A percentile compares a stretch with the other conserved stretches of the same genome.
These are phyloP conservation scores for Sinocyclocheilus grahami DNA, from an alignment of 2,113 vertebrate genomes.

Conservation along the genomic window DNA sequence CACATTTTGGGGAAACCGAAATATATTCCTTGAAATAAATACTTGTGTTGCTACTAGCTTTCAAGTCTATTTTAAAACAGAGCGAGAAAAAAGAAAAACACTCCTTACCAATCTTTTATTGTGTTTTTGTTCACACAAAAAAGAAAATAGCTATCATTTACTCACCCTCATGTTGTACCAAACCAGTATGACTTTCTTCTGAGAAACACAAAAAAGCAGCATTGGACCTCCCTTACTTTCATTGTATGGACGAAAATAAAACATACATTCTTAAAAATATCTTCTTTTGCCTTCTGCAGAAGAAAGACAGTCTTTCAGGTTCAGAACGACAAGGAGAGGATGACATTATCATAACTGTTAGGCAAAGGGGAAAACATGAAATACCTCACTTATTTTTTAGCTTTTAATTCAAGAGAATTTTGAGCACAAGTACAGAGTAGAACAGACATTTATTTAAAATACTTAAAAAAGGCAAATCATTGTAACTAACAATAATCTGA, in stretches of 20 bases:
- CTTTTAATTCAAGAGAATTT: slow-evolving; percentile 26
- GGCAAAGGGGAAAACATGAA: not conserved
- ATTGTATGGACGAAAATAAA: not conserved
- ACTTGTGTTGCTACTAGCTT: not conserved
- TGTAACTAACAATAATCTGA: not conserved
- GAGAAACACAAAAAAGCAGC: not conserved
- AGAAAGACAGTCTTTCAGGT: not conserved
- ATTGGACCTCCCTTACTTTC: not conserved
- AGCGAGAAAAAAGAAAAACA: not conserved
- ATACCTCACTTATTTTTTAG: not conserved
- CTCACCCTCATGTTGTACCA: not conserved
- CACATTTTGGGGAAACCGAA: not conserved
- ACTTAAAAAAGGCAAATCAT: slow-evolving; percentile 17
- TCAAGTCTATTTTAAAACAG: not conserved
- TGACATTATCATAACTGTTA: not conserved
- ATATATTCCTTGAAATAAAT: not conserved
- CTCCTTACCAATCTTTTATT: too few species aligned
- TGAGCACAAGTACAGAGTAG: not conserved
- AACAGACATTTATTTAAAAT: slow-evolving; percentile 11
- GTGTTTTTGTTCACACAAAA: too few species aligned
- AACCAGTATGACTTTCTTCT: not conserved
- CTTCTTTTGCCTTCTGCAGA: not conserved
- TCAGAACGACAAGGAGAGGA: not conserved
- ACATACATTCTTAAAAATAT: not conserved
- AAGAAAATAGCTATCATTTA: too few species aligned